Base-by-base conservation (phyloP, 2,113 vertebrate genomes). In the Apodemus sylvaticus region DNA sequence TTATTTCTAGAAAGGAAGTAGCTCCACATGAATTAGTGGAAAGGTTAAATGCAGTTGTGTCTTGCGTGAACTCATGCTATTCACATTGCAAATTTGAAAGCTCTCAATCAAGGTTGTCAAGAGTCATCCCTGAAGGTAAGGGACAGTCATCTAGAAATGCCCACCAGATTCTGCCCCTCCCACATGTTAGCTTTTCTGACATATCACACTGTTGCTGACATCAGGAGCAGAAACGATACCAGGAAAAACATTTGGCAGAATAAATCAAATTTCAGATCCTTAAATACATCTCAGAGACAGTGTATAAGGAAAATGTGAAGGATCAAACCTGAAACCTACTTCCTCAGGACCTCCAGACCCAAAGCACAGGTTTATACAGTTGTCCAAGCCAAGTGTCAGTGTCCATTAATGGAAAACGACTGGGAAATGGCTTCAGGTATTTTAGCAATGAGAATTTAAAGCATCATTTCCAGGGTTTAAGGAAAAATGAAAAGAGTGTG, bases 201-300 rank as follows among this genome's bases (percentile, higher is more conserved):
- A 53, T 5, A 19, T 42, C 48, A 20, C 5, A 29, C 2, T 12
- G 2, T 39, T 53, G 62, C 60, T 64, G 34, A 22, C 45, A 29
- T 83, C 68, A 42, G 45, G n/a, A n/a, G n/a, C 45, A 83, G 45
- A 91, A 94, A 90, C 64, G 19, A 20, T 16, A 71, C 39, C n/a
- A 83, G 42, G n/a, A 85, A 87, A 94, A 42, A 3, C 26, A 78
- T 31, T 39, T 16, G 62, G 68, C 45, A 48, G 8, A 88, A 39
- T 51, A n/a, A 78, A 93, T 89, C 71, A 79, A 91, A 93, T 91
- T 73, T 86, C 20, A 90, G 29, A 70, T 85, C 62, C 90, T 36
- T 90, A 85, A 88, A 58, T 10, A 26, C 34, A 83, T 42, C n/a
- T 89, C 60, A 31, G 77, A 93, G 82, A 20, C 20, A 60, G 45